These are phyloP conservation scores for Halictus rubicundus DNA, from an alignment of 1,140 invertebrate species.

Conservation along the genomic window DNA sequence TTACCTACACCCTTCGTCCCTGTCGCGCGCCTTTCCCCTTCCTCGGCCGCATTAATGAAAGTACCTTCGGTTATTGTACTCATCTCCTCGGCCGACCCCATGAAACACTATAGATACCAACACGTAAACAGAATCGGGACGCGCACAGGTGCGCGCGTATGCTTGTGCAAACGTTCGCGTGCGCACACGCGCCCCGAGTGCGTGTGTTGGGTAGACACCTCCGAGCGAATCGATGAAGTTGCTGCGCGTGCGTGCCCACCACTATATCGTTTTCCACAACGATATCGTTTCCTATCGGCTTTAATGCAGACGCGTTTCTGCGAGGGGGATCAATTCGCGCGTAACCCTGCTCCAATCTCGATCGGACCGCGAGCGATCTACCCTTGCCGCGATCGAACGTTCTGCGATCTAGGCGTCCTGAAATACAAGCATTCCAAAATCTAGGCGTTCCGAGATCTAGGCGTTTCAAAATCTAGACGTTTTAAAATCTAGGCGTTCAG, in stretches of 20 bases:
- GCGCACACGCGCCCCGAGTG: neutral
- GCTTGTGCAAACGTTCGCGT: conserved; percentile 37
- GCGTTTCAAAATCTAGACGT: neutral
- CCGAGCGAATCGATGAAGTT: too few species aligned
- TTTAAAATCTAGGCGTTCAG: neutral
- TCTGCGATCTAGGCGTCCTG: too few species aligned
- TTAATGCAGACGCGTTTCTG: conserved; percentile 18
- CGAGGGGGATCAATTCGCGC: neutral
- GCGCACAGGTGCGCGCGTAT: conserved; percentile 37
- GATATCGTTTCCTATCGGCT: conserved; percentile 46
- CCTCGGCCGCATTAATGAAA: conserved; percentile 42
- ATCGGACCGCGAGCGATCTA: neutral
- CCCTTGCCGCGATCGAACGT: neutral
- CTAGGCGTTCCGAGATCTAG: too few species aligned
- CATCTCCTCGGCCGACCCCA: conserved; percentile 18
- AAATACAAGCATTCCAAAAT: too few species aligned
- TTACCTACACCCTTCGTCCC: conserved; percentile 45
- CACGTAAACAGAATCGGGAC: conserved; percentile 43
- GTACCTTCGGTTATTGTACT: conserved; percentile 37
- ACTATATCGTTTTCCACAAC: conserved; percentile 48
- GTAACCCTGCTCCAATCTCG: neutral
- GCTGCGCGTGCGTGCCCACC: too few species aligned
- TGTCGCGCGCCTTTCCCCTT: conserved; percentile 17
- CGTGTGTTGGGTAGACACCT: too few species aligned
- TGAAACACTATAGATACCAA: conserved; percentile 26